A percentile compares a stretch with the other conserved stretches of the same genome.
Conservation (phyloP, 2,797 vertebrate genomes). For the Benthosema pterotum region DNA sequence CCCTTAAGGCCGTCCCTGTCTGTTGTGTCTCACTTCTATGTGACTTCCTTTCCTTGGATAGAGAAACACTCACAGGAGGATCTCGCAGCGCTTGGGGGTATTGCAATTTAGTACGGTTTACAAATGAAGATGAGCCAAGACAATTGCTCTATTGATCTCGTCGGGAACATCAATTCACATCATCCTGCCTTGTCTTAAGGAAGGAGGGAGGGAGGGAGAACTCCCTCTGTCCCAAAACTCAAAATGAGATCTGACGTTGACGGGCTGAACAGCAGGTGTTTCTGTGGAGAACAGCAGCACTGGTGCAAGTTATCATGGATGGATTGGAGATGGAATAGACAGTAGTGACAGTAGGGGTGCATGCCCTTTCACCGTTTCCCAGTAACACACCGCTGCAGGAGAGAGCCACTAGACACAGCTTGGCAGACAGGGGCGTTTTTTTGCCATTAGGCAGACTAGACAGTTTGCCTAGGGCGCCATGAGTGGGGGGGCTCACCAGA, state of each 20-base stretch:
- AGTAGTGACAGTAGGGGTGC: no score
- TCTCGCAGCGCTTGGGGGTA: slow-evolving; percentile 29
- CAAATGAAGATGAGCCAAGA: slow-evolving; percentile 39
- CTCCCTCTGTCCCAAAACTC: slow-evolving; percentile 37
- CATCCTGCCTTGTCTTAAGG: slow-evolving; percentile 39
- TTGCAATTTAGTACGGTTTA: slow-evolving; percentile 51
- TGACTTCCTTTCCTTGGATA: slow-evolving; percentile 31
- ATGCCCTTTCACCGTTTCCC: slow-evolving; percentile 28
- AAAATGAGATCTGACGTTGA: slow-evolving; percentile 51
- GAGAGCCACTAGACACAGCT: slow-evolving; percentile 29
- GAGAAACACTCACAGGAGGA: slow-evolving; percentile 29
- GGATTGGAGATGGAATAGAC: slow-evolving; percentile 17
- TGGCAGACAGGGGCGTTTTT: no score
- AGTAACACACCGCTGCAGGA: slow-evolving; percentile 13
- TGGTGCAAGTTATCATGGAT: slow-evolving; percentile 15
- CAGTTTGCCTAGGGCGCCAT: no score
- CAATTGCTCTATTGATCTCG: slow-evolving; percentile 59
- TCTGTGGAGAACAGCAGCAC: slow-evolving; percentile 30
- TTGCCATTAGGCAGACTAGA: no score
- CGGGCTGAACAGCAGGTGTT: slow-evolving; percentile 55
- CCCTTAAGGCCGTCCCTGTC: no score
- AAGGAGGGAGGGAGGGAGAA: slow-evolving; percentile 7
- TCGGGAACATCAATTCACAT: slow-evolving; percentile 53
- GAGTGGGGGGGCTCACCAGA: no score
- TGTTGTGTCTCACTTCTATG: no score